These are phyloP conservation scores for Mycalesis mineus DNA, from an alignment of 2,888 invertebrate genomes.

Conservation along the genomic window DNA sequence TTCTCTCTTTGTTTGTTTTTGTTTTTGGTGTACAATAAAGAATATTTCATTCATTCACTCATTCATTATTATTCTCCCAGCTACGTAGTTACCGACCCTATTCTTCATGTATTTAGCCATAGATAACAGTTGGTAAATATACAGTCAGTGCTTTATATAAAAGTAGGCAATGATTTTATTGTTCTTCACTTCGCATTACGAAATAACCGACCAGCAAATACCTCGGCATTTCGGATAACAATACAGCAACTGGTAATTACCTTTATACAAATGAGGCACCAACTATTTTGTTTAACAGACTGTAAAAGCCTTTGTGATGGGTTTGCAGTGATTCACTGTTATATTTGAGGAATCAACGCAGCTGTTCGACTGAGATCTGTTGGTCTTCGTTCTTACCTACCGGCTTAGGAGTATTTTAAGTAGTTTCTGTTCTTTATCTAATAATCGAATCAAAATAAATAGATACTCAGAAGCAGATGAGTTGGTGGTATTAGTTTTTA, in stretches of 20 bases:
- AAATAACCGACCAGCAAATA: slow-evolving; percentile 26
- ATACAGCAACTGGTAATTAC: slow-evolving; percentile 60
- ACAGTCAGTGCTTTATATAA: slow-evolving; percentile 12
- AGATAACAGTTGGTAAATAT: slow-evolving; percentile 1
- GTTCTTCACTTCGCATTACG: slow-evolving; percentile 22
- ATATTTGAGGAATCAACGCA: background rate
- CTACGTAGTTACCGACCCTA: background rate
- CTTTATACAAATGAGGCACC: slow-evolving; percentile 51
- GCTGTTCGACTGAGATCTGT: too few relatives aligned
- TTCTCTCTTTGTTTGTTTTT: too few relatives aligned
- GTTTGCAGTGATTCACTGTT: background rate
- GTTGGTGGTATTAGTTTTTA: too few relatives aligned
- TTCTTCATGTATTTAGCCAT: background rate
- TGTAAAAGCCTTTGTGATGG: slow-evolving; percentile 58
- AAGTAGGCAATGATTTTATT: slow-evolving; percentile 22
- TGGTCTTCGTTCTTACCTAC: too few relatives aligned
- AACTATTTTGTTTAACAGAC: slow-evolving; percentile 65
- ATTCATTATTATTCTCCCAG: background rate
- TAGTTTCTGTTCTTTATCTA: too few relatives aligned
- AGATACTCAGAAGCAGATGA: too few relatives aligned
- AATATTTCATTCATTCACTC: too few relatives aligned
- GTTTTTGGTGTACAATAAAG: too few relatives aligned
- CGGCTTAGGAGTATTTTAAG: too few relatives aligned
- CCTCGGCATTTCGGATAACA: slow-evolving; percentile 31
- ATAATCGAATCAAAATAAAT: too few relatives aligned